Conservation (phyloP, 2,888 invertebrate species). For the Peribatodes rhomboidaria region DNA sequence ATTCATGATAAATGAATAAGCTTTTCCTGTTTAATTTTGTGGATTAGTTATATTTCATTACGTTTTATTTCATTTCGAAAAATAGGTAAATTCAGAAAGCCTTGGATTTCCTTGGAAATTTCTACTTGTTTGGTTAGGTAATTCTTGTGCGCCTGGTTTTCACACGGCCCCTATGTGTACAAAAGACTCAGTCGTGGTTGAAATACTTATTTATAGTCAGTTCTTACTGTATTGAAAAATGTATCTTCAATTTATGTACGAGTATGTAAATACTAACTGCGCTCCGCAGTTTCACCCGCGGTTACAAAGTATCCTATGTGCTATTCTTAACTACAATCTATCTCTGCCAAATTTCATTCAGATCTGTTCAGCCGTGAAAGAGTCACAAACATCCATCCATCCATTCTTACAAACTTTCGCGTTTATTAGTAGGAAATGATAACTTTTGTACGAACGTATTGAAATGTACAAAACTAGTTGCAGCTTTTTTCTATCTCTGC, state of each 20-base stretch:
- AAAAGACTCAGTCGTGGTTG: conserved; percentile 10
- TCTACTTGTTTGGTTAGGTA: conserved; percentile 13
- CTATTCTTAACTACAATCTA: too few species aligned
- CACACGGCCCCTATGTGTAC: conserved; percentile 11
- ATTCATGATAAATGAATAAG: too few species aligned
- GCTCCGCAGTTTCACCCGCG: too few species aligned
- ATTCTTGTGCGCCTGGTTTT: conserved; percentile 12
- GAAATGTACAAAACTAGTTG: too few species aligned
- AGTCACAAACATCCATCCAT: too few species aligned
- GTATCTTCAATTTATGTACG: background rate
- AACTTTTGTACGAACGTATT: background rate
- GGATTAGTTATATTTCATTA: background rate
- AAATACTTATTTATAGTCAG: background rate
- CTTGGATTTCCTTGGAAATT: background rate
- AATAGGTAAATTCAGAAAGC: conserved; percentile 8
- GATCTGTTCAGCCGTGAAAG: too few species aligned
- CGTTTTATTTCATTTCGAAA: background rate
- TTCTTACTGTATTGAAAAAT: conserved; percentile 5
- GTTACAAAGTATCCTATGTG: too few species aligned
- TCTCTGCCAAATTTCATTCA: too few species aligned
- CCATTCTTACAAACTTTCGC: too few species aligned
- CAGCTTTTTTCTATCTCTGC: too few species aligned
- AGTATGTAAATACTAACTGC: too few species aligned
- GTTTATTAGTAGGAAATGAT: background rate
- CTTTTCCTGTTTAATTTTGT: background rate